Conservation (phyloP, 2,113 vertebrate genomes). For the Pandion haliaetus region DNA sequence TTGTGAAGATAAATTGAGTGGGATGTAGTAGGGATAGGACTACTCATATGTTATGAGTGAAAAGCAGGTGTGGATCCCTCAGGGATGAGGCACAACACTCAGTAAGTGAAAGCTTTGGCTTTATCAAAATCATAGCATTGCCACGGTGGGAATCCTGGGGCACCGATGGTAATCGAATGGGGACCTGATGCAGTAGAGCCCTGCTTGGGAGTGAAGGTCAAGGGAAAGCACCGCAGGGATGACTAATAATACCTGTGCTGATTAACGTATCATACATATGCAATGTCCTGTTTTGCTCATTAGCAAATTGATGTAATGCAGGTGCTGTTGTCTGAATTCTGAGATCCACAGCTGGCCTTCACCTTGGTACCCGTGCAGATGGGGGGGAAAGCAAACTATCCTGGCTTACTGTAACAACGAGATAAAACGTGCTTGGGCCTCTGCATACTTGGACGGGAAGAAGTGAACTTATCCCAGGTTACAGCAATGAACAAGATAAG, state of each 20-base stretch:
- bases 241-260: background rate
- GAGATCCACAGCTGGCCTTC: background rate
- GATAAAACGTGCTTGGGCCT: background rate
- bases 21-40: no score
- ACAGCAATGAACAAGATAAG: background rate
- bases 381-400: accelerated
- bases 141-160: background rate
- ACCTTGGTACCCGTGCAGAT: accelerated
- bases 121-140: background rate
- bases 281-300: background rate
- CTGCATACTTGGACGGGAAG: background rate
- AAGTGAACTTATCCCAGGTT: background rate
- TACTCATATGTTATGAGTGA: background rate
- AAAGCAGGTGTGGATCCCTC: background rate
- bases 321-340: background rate
- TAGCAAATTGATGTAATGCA: background rate
- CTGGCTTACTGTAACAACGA: background rate
- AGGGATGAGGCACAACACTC: background rate
- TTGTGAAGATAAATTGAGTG: background rate
- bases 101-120: background rate
- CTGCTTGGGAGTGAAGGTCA: background rate
- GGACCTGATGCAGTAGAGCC: background rate
- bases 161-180: background rate
- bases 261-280: background rate
- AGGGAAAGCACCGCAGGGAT: background rate